phyloP scores from a whole-genome alignment of 2,888 invertebrate genomes.

The Tinea pellionella region DNA sequence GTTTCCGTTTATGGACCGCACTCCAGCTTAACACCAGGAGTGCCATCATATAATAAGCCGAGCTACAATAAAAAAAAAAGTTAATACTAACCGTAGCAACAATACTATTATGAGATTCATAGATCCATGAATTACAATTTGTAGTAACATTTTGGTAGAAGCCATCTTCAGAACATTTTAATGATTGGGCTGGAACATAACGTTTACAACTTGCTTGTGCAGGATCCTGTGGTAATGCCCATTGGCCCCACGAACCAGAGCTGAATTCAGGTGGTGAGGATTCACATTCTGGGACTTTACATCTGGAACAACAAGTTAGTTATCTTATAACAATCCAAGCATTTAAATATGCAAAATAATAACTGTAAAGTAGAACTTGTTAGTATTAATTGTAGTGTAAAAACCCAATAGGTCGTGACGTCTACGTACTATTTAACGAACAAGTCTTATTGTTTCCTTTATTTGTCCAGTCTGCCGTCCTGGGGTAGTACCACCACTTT shows the following conservation, averaged over 20 bases:
- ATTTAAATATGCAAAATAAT: too few relatives aligned
- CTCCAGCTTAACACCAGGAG: too few relatives aligned
- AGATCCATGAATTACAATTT: conserved; percentile 43
- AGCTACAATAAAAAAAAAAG: too few relatives aligned
- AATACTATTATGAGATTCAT: conserved; percentile 43
- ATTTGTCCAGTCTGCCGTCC: too few relatives aligned
- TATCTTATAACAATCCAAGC: not conserved
- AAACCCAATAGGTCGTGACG: too few relatives aligned
- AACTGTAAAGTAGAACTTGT: too few relatives aligned
- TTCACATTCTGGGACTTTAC: conserved; percentile 45
- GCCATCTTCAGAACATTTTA: conserved; percentile 35
- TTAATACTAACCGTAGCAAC: conserved; percentile 38
- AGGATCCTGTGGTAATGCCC: conserved; percentile 2
- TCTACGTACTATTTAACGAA: too few relatives aligned
- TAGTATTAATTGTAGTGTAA: too few relatives aligned
- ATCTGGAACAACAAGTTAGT: conserved; percentile 34
- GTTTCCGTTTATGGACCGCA: too few relatives aligned
- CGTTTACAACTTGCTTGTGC: not conserved
- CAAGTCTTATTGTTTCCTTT: too few relatives aligned
- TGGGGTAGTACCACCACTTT: too few relatives aligned
- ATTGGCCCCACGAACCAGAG: conserved; percentile 43
- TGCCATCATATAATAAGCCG: too few relatives aligned
- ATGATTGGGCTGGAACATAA: conserved; percentile 19
- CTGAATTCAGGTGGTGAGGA: conserved; percentile 23
- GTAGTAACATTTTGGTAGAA: conserved; percentile 28